Evolutionary conservation across 2,888 invertebrate species (phyloP), one percentile per base, ranked within the genome.

Genomic region (Camponotus fellah): DNA sequence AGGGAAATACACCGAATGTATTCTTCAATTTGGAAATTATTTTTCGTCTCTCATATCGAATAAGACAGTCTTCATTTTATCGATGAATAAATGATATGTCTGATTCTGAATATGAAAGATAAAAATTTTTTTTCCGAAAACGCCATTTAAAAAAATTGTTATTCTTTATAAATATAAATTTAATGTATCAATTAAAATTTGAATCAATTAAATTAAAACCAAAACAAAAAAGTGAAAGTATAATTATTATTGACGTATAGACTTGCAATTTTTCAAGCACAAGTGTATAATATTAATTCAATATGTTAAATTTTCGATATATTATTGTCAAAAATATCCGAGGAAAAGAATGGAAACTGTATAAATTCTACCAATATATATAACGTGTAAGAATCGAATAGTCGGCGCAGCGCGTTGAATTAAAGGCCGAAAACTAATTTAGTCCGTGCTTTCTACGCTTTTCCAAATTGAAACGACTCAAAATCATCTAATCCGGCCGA

Each of bases 1-100:
- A 94, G 93, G 93, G 92, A 94, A 94, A 94, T 93, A 93, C 92
- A 88, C 90, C 90, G 89, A 94, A 94, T 94, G 93, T 94, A 93
- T 94, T 94, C 94, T 95, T 94, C 95, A 95, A 94, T 94, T 94
- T 94, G 81, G 77, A 86, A 90, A 88, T 68, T 82, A 72, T 49
- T 62, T 62, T 65, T 66, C 72, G 80, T 68, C 8, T 32, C 32
- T 43, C 17, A 9, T 26, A 10, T 40, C 12, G 53, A 53, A 68
- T n/a, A 68, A 26, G 3, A 53, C 3, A 17, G 3, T 43, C 2
- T 60, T 66, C 12, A 12, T 53, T 65, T 68, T 37, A 26, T 4
- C 14, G 3, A 32, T n/a, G 34, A 37, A 53, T 8, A 10, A 26
- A n/a, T 40, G 26, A n/a, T 21, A 56, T 9, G 9, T 64, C 43